Conservation (phyloP, 2,888 invertebrate species). For the Drosophila phalerata region DNA sequence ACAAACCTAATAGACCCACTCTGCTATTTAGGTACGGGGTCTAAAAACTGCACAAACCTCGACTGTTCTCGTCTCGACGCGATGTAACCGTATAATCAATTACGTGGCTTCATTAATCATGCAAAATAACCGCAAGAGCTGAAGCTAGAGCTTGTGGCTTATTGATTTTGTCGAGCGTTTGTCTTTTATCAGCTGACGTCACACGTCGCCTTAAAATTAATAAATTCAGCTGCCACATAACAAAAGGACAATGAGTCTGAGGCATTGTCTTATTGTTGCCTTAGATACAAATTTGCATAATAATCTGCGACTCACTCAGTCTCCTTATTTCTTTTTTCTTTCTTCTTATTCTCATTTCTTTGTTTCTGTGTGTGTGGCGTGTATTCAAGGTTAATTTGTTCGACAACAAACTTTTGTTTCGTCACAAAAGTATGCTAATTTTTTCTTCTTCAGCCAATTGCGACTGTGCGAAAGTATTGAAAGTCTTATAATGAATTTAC, state of each 20-base stretch:
- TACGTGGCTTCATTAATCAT: constrained; percentile 78
- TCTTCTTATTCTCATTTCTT: neutral
- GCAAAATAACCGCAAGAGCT: constrained; percentile 64
- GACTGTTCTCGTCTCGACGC: neutral
- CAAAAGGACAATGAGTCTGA: constrained; percentile 15
- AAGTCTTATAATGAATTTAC: constrained; percentile 66
- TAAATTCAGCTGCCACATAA: constrained; percentile 53
- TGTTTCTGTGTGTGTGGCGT: constrained; percentile 8
- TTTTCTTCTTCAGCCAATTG: constrained; percentile 49
- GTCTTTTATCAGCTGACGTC: constrained; percentile 68
- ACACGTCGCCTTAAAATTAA: constrained; percentile 68
- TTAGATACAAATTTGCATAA: constrained; percentile 70
- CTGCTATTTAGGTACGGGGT: neutral
- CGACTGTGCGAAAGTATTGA: constrained; percentile 61
- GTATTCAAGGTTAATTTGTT: constrained; percentile 77
- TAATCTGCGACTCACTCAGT: constrained; percentile 48
- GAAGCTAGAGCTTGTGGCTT: constrained; percentile 35
- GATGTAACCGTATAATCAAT: constrained; percentile 70
- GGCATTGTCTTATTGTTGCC: constrained; percentile 56
- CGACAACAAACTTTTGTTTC: constrained; percentile 59
- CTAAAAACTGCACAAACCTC: constrained; percentile 47
- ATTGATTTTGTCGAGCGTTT: constrained; percentile 69
- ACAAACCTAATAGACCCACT: neutral
- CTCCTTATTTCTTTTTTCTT: neutral
- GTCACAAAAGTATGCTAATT: constrained; percentile 73